Base-by-base conservation (phyloP, 2,888 invertebrate species). In the Leptura quadrifasciata region DNA sequence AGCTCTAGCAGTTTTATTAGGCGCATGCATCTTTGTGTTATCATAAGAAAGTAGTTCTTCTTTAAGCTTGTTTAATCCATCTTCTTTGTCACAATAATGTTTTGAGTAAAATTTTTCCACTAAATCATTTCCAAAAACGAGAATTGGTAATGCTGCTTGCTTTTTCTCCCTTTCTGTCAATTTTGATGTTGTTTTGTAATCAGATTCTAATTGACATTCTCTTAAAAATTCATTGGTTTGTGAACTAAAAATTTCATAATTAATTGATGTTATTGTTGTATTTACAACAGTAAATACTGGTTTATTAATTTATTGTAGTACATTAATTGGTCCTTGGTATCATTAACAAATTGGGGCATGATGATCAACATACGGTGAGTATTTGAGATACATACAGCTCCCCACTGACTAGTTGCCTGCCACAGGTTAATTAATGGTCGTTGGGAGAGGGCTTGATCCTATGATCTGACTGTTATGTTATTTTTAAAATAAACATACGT, bases 101-200 rank as follows among this genome's bases (percentile, higher is more conserved):
- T 97, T 96, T 5, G 96, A 96, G 89, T 95, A 97, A 88, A 96
- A 96, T 86, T 95, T 95, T 88, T 97, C 97, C 1, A 97, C 98
- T 90, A 98, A 89, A 69, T 95, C 94, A 88, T 94, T 94, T 75
- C 97, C 98, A 89, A 98, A 98, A 57, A 98, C 96, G 72, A 97
- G 91, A 85, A 98, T 97, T 0, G 97, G 96, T 76, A 97, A 88
- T 0, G 97, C 96, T 0, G 98, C 98, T 88, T 97, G 95, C 85
- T 96, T 95, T 84, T 95, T 92, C 87, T 96, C 96, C 70, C 95
- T 90, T 85, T 96, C 96, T 76, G 95, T 95, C 70, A 95, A 85
- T 89, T 91, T 90, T 82, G 93, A 91, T 82, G 91, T 86, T 85
- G 90, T 84, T 87, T 92, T 92, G 65, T 90, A 88, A 78, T 92